Evolutionary conservation across 2,797 vertebrate species (phyloP).

Genomic region (Helostoma temminkii): DNA sequence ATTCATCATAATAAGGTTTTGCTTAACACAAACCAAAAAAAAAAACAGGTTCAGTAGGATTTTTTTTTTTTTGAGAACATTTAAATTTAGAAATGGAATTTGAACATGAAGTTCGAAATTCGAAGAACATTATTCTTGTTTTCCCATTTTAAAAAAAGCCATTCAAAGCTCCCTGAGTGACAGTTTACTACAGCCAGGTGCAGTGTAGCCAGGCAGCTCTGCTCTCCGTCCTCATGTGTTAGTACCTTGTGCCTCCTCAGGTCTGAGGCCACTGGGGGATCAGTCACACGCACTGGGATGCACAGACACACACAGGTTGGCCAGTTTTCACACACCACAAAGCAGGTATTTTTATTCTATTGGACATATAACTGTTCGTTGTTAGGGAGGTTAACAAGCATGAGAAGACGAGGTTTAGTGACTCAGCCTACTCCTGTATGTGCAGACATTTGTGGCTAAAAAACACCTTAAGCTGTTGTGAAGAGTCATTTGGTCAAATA

Average conservation of each 20-base stretch:
- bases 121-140: no score
- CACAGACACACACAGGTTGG: conserved; percentile 72
- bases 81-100: no score
- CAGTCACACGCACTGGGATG: conserved; percentile 62
- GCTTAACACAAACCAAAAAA: no score
- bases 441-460: conserved; percentile 12
- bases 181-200: neutral
- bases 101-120: no score
- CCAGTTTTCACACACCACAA: conserved; percentile 48
- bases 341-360: conserved; percentile 52
- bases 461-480: neutral
- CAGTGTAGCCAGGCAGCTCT: conserved; percentile 2
- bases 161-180: no score
- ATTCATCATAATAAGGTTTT: no score
- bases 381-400: neutral
- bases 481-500: neutral
- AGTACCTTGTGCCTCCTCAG: conserved; percentile 73
- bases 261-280: conserved; percentile 66
- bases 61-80: no score
- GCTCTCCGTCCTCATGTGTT: conserved; percentile 35
- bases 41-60: no score
- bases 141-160: no score
- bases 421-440: neutral
- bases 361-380: neutral
- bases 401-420: conserved; percentile 5